Evolutionary conservation across 1,140 invertebrate genomes (phyloP), one percentile per base, ranked within the genome.

Genomic region (Brachionus angularis): DNA sequence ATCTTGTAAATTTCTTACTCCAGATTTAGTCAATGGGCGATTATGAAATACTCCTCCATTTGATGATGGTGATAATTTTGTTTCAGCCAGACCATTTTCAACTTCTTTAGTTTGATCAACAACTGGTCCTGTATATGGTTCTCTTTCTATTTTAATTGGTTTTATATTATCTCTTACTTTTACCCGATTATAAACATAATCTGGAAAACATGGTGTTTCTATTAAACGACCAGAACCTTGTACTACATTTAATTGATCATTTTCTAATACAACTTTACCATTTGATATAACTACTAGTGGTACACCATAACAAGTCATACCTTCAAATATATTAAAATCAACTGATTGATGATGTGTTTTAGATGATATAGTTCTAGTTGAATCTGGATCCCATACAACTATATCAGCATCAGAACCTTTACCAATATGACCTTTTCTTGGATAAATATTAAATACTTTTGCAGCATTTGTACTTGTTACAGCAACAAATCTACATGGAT

Each of bases 311-410:
- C 18, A 52, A 21, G 64, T 72, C 73, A 79, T 77, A 77, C 89
- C 89, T 85, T 98, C 95, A 81, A 98, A 98, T 74, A 98, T 96
- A 83, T 98, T 99, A 78, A 94, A 97, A 83, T 98, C 93, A 73
- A 89, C 87, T 8, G 89, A 89, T 73, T 95, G 91, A 74, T 93
- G 88, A 82, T 99, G 96, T 0, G 88, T 93, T 74, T 89, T 85
- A 0, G 93, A 92, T 3, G 93, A 95, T 77, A 99, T 96, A 50
- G 86, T 89, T 55, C 89, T 83, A 50, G 88, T 89, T 31, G 86
- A 86, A 67, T 87, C 86, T 0, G 91, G 89, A 84, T 98, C 91
- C 96, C 95, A 98, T 61, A 99, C 86, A 8, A 98, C 91, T 75
- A 98, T 86, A 82, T 99, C 96, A 8, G 94, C 96, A 85, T 99